Evolutionary conservation across 2,797 vertebrate genomes (phyloP).

Genomic region (Zenarchopterus dispar): DNA sequence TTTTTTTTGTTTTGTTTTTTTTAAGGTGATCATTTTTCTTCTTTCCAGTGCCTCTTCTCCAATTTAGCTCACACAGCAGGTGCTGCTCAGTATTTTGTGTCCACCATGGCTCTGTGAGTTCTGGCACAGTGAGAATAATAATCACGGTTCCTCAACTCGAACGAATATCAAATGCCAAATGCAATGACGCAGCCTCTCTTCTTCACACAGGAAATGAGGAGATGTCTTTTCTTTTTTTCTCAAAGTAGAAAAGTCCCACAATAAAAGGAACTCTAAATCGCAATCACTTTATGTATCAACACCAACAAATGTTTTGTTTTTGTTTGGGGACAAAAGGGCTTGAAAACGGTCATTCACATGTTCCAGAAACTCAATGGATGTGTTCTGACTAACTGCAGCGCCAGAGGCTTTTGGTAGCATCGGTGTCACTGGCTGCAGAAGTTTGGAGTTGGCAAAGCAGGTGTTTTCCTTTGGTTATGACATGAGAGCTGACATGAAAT

Average conservation of each 20-base stretch:
- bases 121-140: slow-evolving; percentile 67
- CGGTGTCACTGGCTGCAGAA: slow-evolving; percentile 45
- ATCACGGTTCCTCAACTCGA: slow-evolving; percentile 55
- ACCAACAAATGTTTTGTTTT: slow-evolving; percentile 23
- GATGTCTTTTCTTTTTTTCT: slow-evolving; percentile 22
- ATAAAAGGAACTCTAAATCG: slow-evolving; percentile 38
- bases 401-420: slow-evolving; percentile 56
- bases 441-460: slow-evolving; percentile 27
- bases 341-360: slow-evolving; percentile 2
- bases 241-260: slow-evolving; percentile 43
- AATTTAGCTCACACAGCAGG: slow-evolving; percentile 70
- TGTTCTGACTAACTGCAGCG: slow-evolving; percentile 26
- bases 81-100: slow-evolving; percentile 69
- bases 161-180: slow-evolving; percentile 58
- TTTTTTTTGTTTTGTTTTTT: slow-evolving; percentile 4
- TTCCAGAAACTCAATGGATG: slow-evolving; percentile 37
- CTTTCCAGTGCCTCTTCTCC: slow-evolving; percentile 28
- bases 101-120: slow-evolving; percentile 52
- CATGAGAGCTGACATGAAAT: slow-evolving; percentile 22
- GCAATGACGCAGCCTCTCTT: slow-evolving; percentile 23
- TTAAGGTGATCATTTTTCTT: slow-evolving; percentile 28
- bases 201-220: slow-evolving; percentile 59
- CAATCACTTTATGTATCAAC: slow-evolving; percentile 46
- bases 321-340: slow-evolving; percentile 40
- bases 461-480: slow-evolving; percentile 26